phyloP scores from a whole-genome alignment of 2,797 vertebrate species.

The Lepilemur septentrionalis region DNA sequence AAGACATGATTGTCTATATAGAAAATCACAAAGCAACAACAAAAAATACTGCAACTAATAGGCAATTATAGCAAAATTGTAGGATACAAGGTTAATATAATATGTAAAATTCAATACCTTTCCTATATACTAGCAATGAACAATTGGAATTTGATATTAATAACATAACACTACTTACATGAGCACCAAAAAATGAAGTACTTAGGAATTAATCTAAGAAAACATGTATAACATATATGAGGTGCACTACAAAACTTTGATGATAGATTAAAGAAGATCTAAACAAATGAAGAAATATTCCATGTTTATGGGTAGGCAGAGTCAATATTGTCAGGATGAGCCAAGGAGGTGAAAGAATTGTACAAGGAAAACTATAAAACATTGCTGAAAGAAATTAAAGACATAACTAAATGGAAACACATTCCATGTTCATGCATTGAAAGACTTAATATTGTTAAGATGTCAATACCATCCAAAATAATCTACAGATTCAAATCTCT shows the following conservation, averaged over 20 bases:
- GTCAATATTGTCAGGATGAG: not conserved
- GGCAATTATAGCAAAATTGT: not conserved
- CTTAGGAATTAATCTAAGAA: not conserved
- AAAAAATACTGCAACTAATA: not conserved
- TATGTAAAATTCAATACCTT: not conserved
- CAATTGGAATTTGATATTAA: not conserved
- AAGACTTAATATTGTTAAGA: not conserved
- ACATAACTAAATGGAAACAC: not conserved
- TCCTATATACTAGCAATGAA: not conserved
- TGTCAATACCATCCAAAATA: not conserved
- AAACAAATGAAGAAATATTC: not conserved
- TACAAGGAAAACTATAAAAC: not conserved
- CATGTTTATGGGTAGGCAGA: not conserved
- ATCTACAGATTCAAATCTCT: not conserved
- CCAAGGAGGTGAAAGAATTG: not conserved
- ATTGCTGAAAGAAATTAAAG: not conserved
- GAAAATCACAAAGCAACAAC: not conserved
- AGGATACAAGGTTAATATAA: not conserved
- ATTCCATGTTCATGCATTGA: not conserved
- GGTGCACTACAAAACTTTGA: not conserved
- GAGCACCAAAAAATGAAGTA: not conserved
- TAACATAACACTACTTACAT: not conserved
- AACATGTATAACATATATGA: not conserved
- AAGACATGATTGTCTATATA: not conserved
- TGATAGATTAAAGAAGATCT: not conserved